Conservation (phyloP, 2,113 vertebrate genomes). For the Tringa solitaria region DNA sequence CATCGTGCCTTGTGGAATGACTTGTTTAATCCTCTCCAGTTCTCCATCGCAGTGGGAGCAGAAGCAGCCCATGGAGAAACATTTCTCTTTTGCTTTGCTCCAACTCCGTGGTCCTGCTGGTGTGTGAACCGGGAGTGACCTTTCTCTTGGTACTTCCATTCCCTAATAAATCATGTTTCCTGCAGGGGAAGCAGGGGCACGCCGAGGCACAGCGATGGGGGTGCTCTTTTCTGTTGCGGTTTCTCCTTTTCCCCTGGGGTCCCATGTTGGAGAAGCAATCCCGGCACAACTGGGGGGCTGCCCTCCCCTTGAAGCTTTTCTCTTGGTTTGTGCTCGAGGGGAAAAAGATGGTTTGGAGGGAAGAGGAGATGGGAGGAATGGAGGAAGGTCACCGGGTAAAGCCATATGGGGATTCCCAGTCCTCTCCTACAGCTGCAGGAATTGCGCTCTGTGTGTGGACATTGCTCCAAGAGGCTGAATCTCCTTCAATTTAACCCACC, state of each 20-base stretch:
- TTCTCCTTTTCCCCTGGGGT: not conserved
- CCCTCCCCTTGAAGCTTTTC: not conserved
- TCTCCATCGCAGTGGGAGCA: not conserved
- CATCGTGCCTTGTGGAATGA: not conserved
- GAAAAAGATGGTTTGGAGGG: not conserved
- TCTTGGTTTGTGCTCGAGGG: not conserved
- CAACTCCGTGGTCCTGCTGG: not conserved
- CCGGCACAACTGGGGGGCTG: fast-evolving
- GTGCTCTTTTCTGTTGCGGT: not conserved
- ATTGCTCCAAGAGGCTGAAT: not conserved
- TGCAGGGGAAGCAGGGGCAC: not conserved
- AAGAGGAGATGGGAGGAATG: not conserved
- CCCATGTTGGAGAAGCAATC: not conserved
- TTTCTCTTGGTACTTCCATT: not conserved
- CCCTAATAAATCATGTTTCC: not conserved
- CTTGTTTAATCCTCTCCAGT: not conserved
- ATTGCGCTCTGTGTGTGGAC: not conserved
- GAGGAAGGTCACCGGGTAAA: not conserved
- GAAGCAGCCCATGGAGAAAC: not conserved
- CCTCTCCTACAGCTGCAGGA: not conserved
- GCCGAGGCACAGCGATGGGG: fast-evolving
- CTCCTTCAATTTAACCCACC: not conserved
- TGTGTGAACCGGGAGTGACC: not conserved
- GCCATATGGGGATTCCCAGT: not conserved
- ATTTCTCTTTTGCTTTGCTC: not conserved